Evolutionary conservation across 2,797 vertebrate genomes (phyloP).

Genomic region (Pampus argenteus): DNA sequence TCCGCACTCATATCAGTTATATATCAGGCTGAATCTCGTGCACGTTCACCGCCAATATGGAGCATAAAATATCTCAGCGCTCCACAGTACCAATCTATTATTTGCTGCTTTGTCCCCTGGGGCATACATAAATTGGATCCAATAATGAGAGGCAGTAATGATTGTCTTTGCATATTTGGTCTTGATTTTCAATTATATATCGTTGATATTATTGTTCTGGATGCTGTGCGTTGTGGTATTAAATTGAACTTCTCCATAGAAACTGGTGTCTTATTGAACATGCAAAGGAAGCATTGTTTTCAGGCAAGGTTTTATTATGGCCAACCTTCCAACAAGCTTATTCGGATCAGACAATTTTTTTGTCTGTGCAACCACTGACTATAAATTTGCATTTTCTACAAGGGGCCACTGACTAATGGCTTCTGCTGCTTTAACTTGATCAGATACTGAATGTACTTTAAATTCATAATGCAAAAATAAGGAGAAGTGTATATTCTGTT

Average conservation of each 20-base stretch:
- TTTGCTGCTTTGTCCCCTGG: slow-evolving; percentile 55
- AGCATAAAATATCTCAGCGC: slow-evolving; percentile 43
- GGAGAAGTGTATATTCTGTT: slow-evolving; percentile 6
- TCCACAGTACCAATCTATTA: slow-evolving; percentile 56
- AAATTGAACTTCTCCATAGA: slow-evolving; percentile 53
- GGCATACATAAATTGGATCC: slow-evolving; percentile 73
- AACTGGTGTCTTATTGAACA: slow-evolving; percentile 43
- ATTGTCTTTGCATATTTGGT: slow-evolving; percentile 74
- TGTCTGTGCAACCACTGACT: neutral
- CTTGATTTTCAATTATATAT: slow-evolving; percentile 76
- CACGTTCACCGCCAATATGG: slow-evolving; percentile 35
- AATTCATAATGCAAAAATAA: slow-evolving; percentile 7
- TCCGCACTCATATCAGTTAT: slow-evolving; percentile 44
- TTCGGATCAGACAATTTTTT: no score
- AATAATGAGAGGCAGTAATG: slow-evolving; percentile 73
- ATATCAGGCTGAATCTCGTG: slow-evolving; percentile 48
- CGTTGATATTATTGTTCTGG: slow-evolving; percentile 63
- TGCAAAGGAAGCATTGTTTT: slow-evolving; percentile 45
- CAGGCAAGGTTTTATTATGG: slow-evolving; percentile 27
- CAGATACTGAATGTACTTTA: slow-evolving; percentile 10
- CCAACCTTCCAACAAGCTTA: no score
- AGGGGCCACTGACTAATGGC: neutral
- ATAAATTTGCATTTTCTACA: slow-evolving; percentile 11
- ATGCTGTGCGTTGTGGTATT: slow-evolving; percentile 52
- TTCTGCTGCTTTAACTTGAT: slow-evolving; percentile 10